Evolutionary conservation across 2,797 vertebrate species (phyloP).

Genomic region (Sardinella longiceps): DNA sequence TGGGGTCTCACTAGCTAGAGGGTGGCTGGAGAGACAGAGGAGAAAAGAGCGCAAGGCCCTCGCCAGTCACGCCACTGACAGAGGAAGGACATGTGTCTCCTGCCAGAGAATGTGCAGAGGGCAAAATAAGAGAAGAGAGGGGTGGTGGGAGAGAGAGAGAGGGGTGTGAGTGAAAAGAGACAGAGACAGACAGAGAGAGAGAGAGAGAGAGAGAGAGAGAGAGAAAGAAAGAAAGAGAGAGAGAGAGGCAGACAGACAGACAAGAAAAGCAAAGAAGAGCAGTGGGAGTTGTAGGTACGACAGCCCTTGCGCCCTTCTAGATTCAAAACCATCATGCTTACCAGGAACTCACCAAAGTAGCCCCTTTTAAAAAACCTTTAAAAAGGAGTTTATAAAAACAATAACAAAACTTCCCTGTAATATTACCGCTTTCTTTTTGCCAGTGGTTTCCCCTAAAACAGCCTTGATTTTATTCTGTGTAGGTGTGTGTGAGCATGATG

Average conservation of each 20-base stretch:
- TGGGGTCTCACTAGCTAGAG: not conserved
- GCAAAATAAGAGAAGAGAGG: conserved; percentile 26
- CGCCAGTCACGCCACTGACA: conserved; percentile 23
- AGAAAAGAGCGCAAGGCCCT: conserved; percentile 6
- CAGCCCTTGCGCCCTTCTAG: not conserved
- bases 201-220: not conserved
- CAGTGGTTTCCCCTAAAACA: not conserved
- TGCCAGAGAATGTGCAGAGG: conserved; percentile 39
- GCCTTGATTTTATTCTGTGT: not conserved
- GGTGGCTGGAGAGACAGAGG: not conserved
- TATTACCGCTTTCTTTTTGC: not conserved
- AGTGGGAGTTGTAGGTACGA: not conserved
- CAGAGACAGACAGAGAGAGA: conserved; percentile 35
- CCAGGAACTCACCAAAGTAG: not conserved
- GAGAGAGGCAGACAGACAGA: conserved; percentile 25
- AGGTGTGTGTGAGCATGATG: not conserved
- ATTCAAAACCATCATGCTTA: not conserved
- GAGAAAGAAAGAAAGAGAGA: not conserved
- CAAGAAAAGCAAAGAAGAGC: not conserved
- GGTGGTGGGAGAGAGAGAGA: conserved; percentile 2
- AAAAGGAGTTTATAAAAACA: not conserved
- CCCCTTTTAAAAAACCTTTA: not conserved
- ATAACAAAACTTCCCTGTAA: not conserved
- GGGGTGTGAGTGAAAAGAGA: conserved; percentile 18
- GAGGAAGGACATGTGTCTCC: conserved; percentile 30